Evolutionary conservation across 2,888 invertebrate genomes (phyloP), one percentile per base, ranked within the genome.

Genomic region (Cordilura impudica): DNA sequence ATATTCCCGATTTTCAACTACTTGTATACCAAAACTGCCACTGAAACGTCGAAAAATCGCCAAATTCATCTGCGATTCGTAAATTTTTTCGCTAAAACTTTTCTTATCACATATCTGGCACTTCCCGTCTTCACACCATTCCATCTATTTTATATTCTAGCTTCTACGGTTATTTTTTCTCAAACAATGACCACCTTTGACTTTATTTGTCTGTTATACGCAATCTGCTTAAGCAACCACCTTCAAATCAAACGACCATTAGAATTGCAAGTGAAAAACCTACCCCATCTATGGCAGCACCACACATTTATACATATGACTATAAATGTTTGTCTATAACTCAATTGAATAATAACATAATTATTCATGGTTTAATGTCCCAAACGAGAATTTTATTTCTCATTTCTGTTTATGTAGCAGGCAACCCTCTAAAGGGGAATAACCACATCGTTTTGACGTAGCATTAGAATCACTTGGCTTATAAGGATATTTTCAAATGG

Each of bases 331-430:
- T 51, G 58, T 79, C 49, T 49, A 69, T 61, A 58, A 58, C 60
- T 65, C 58, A 75, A 69, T 78, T 35, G 69, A 56, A 76, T 81
- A 71, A 71, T 79, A 73, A 78, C 43, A 61, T 61, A 73, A 73
- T 76, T 66, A 79, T 77, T 77, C 61, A 63, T 75, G 65, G 70
- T 69, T 78, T 43, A 72, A 67, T 76, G 81, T 84, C 83, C 87
- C 84, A 82, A 84, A 83, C 78, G 81, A 74, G 85, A 86, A 81
- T 82, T 58, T 72, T 60, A 43, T 3, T 4, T 21, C 14, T 31
- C 19, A 47, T 35, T 47, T 45, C 14, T 51, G 60, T 21, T 60
- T 2, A 3, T 31, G 14, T 26, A 53, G 18, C 58, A 47, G 54
- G 45, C 49, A 69, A 74, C 78, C 73, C 60, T 35, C 65, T 49